phyloP scores from a whole-genome alignment of 2,797 vertebrate genomes.

The Propithecus perrieri region DNA sequence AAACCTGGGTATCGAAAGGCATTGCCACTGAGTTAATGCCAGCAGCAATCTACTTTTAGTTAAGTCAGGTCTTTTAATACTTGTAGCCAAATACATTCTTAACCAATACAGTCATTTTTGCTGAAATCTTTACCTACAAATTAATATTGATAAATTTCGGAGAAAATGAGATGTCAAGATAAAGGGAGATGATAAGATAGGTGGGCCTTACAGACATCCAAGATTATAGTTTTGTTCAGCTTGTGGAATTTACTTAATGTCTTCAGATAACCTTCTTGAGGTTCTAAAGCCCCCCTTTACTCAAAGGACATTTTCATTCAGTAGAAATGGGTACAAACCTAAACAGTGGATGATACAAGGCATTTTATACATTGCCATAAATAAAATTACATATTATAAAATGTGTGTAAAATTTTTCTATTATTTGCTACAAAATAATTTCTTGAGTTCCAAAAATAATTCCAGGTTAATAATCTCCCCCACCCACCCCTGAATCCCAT shows the following conservation, averaged over 20 bases:
- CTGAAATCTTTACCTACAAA: not conserved
- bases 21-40: not conserved
- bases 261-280: not conserved
- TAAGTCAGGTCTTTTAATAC: not conserved
- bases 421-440: not conserved
- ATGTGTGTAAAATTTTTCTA: not conserved
- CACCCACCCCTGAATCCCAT: too few species aligned
- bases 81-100: not conserved
- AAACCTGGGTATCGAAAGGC: not conserved
- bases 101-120: not conserved
- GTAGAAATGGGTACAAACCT: not conserved
- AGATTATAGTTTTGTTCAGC: not conserved
- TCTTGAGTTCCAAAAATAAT: not conserved
- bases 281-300: not conserved
- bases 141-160: slow-evolving; percentile 1
- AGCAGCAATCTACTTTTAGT: not conserved
- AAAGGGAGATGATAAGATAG: not conserved
- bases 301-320: not conserved
- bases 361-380: not conserved
- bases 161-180: slow-evolving; percentile 31
- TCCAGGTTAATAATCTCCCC: not conserved
- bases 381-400: slow-evolving; percentile 3
- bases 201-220: not conserved
- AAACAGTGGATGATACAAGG: not conserved
- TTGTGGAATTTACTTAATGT: not conserved